Conservation (phyloP, 2,113 vertebrate genomes). For the Amphiprion percula region DNA sequence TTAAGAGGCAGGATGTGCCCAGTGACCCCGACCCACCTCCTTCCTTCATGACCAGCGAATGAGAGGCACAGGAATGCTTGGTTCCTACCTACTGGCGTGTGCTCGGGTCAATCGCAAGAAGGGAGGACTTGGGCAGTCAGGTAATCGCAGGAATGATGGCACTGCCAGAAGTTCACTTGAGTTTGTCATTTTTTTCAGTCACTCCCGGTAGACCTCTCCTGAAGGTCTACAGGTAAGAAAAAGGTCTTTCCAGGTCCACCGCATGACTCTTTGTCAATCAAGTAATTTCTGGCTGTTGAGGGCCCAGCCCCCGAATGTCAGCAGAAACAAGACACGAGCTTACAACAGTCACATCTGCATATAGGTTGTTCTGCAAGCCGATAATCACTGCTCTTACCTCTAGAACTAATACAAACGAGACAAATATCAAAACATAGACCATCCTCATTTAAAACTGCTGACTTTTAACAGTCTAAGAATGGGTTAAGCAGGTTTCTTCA, state of each 20-base stretch:
- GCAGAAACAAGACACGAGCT: constrained; percentile 72
- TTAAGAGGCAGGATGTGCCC: constrained; percentile 75
- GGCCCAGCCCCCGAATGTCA: constrained; percentile 82
- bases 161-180: constrained; percentile 69
- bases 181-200: constrained; percentile 55
- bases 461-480: constrained; percentile 34
- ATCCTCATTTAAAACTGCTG: constrained; percentile 45
- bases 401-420: constrained; percentile 63
- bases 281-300: constrained; percentile 71
- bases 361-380: constrained; percentile 65
- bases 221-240: constrained; percentile 58
- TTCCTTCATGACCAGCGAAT: constrained; percentile 81
- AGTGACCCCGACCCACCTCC: constrained; percentile 68
- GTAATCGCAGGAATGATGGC: constrained; percentile 75
- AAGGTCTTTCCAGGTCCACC: constrained; percentile 51
- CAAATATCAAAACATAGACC: constrained; percentile 65
- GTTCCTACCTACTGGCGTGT: constrained; percentile 70
- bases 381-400: constrained; percentile 44
- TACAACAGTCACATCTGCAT: constrained; percentile 45
- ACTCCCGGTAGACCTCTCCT: constrained; percentile 54
- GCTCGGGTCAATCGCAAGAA: constrained; percentile 71
- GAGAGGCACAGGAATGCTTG: constrained; percentile 80
- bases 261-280: constrained; percentile 36
- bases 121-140: constrained; percentile 61
- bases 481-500: constrained; percentile 20